These are phyloP conservation scores for Psittacara wagleri DNA, from an alignment of 2,113 vertebrate species.

Conservation along the genomic window DNA sequence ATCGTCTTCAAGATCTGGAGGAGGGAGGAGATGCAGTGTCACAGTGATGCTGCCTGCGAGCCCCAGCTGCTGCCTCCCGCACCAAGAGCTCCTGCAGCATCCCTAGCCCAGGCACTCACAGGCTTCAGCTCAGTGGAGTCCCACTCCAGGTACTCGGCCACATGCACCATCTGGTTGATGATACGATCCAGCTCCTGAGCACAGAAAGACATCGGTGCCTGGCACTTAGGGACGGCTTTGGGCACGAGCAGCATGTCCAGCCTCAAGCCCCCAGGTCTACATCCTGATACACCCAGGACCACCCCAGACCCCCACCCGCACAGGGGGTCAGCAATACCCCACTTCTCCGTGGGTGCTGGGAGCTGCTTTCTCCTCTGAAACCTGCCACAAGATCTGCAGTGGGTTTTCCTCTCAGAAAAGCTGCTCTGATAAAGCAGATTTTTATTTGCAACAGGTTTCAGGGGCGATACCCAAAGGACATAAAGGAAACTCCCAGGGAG, in stretches of 20 bases:
- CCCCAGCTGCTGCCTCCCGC: no score
- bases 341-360: not conserved
- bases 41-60: rapidly evolving
- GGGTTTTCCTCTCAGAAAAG: not conserved
- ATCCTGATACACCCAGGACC: rapidly evolving
- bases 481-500: not conserved
- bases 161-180: constrained; percentile 94
- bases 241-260: rapidly evolving
- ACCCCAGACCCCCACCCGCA: rapidly evolving
- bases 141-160: constrained; percentile 95
- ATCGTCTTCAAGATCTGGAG: constrained; percentile 78
- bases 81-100: not conserved
- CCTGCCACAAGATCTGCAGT: not conserved
- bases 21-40: not conserved
- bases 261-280: rapidly evolving
- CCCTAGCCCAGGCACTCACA: constrained; percentile 59
- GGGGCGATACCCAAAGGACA: not conserved
- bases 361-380: not conserved
- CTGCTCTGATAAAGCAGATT: not conserved
- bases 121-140: constrained; percentile 90
- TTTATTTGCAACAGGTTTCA: not conserved
- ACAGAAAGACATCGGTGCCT: not conserved
- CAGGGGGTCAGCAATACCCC: not conserved
- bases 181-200: constrained; percentile 88
- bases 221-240: rapidly evolving